Evolutionary conservation across 2,888 invertebrate species (phyloP).

Genomic region (Coremacera marginata): DNA sequence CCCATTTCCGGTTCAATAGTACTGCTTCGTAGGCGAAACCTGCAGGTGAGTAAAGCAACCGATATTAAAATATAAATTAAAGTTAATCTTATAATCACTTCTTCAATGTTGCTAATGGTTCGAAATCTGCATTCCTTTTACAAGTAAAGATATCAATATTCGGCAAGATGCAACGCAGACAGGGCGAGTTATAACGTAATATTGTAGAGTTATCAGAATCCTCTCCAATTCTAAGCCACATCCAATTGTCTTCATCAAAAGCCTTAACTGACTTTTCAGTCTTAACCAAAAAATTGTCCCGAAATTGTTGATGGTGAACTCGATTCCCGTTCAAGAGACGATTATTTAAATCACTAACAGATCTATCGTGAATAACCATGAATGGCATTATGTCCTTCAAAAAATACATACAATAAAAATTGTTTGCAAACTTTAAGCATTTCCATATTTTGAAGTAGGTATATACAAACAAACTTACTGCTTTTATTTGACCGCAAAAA

Average conservation of each 20-base stretch:
- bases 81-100: conserved; percentile 34
- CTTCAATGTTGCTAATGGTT: conserved; percentile 42
- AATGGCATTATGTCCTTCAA: conserved; percentile 43
- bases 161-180: conserved; percentile 44
- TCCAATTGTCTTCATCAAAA: conserved; percentile 47
- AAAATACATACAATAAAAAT: not conserved
- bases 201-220: conserved; percentile 27
- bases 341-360: conserved; percentile 41
- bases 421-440: not conserved
- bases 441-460: not conserved
- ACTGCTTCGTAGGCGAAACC: conserved; percentile 41
- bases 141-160: conserved; percentile 44
- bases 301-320: conserved; percentile 45
- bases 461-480: conserved; percentile 20
- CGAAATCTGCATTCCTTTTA: conserved; percentile 43
- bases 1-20: conserved; percentile 45
- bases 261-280: conserved; percentile 26
- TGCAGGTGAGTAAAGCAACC: conserved; percentile 7
- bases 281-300: conserved; percentile 44
- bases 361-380: conserved; percentile 45
- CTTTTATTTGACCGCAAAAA: conserved; percentile 31
- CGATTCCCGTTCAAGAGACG: conserved; percentile 26
- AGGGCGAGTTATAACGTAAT: conserved; percentile 43
- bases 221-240: conserved; percentile 44
- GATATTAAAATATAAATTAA: not conserved